These are phyloP conservation scores for Drosophila bocqueti DNA, from an alignment of 1,140 invertebrate species.

Conservation along the genomic window DNA sequence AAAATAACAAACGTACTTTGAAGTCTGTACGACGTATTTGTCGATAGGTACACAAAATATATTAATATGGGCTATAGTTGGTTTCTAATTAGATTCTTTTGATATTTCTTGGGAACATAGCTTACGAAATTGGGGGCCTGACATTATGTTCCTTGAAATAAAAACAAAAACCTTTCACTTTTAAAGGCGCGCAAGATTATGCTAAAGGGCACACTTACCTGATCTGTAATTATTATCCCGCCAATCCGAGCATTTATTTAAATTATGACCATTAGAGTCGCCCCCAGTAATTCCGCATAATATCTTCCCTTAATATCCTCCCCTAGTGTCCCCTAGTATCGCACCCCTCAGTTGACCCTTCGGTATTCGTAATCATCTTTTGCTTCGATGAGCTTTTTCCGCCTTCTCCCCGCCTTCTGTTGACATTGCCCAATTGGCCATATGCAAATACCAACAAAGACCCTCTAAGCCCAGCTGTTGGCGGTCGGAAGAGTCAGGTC, in stretches of 20 bases:
- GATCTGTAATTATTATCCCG: constrained; percentile 38
- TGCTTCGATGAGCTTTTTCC: constrained; percentile 44
- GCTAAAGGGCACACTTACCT: constrained; percentile 7
- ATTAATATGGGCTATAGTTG: too few species aligned
- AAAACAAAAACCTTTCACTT: background rate
- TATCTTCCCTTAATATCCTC: constrained; percentile 6
- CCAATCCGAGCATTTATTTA: constrained; percentile 14
- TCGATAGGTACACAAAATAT: background rate
- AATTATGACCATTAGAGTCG: constrained; percentile 28
- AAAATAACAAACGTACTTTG: background rate
- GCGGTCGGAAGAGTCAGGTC: constrained; percentile 1
- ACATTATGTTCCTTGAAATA: background rate
- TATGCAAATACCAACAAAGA: constrained; percentile 72
- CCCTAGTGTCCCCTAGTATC: constrained; percentile 26
- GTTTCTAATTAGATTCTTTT: too few species aligned
- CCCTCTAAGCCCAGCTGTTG: constrained; percentile 46
- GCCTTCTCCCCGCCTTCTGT: constrained; percentile 39
- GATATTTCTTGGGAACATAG: background rate
- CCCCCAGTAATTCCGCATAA: constrained; percentile 8
- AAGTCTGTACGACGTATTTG: background rate
- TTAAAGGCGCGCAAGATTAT: background rate
- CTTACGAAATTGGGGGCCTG: too few species aligned
- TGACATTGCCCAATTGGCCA: constrained; percentile 76
- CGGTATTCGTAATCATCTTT: constrained; percentile 54
- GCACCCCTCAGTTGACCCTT: background rate